Conservation (phyloP, 1,140 invertebrate genomes). For the Macrotrachela quadricornifera region DNA sequence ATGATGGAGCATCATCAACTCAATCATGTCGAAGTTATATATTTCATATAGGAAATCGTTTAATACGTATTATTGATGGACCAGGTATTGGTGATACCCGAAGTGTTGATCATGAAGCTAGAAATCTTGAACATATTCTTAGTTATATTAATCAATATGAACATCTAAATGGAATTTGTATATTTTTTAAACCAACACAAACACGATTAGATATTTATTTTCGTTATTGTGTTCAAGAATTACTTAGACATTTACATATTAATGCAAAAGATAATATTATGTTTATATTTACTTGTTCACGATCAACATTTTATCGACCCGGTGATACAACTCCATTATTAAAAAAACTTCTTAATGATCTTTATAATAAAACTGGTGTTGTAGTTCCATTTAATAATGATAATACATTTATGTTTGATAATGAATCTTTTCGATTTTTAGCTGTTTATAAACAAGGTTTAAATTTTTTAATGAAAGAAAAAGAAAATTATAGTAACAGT, state of each 20-base stretch:
- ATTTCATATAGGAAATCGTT: conserved; percentile 3
- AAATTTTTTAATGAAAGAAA: too few relatives aligned
- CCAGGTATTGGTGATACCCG: conserved; percentile 18
- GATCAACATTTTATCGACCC: not conserved
- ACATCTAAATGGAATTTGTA: not conserved
- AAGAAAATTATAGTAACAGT: too few relatives aligned
- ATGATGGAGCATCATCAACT: not conserved
- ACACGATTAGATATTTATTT: conserved; percentile 12
- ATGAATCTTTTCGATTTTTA: too few relatives aligned
- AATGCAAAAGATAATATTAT: conserved; percentile 15
- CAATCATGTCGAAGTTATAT: conserved; percentile 8
- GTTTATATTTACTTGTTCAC: conserved; percentile 14
- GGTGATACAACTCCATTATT: too few relatives aligned
- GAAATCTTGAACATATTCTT: conserved; percentile 16
- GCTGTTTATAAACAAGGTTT: too few relatives aligned
- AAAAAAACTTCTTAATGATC: too few relatives aligned
- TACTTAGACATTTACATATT: conserved; percentile 14
- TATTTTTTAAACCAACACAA: conserved; percentile 12
- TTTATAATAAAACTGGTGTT: too few relatives aligned
- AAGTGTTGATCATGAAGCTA: conserved; percentile 14
- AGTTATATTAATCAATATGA: conserved; percentile 8
- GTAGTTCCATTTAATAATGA: too few relatives aligned
- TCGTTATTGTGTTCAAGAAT: conserved; percentile 16
- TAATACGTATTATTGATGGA: conserved; percentile 16
- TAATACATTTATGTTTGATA: too few relatives aligned